Conservation (phyloP, 1,140 invertebrate species). For the Drosophila pectinifera region DNA sequence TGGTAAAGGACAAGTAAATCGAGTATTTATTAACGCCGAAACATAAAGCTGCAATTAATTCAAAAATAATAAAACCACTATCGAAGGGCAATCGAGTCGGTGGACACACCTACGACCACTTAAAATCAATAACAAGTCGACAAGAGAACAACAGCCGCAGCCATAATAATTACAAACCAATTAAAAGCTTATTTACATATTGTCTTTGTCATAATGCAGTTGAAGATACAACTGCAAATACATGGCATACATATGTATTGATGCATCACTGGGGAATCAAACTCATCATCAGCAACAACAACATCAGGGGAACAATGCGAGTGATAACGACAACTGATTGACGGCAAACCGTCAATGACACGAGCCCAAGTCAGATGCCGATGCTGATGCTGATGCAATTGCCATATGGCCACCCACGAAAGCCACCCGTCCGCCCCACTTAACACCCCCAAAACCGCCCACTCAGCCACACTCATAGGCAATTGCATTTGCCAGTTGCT, state of each 20-base stretch:
- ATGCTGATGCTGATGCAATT: slow-evolving; percentile 13
- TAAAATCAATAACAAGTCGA: slow-evolving; percentile 23
- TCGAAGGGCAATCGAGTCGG: slow-evolving; percentile 20
- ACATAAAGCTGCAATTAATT: slow-evolving; percentile 41
- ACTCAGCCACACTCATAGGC: slow-evolving; percentile 14
- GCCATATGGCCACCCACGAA: slow-evolving; percentile 29
- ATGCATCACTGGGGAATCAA: slow-evolving; percentile 24
- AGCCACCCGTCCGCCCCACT: not conserved
- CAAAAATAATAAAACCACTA: slow-evolving; percentile 65
- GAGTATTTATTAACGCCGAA: not conserved
- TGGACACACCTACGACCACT: slow-evolving; percentile 19
- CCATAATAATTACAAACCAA: slow-evolving; percentile 75
- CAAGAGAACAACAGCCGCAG: slow-evolving; percentile 44
- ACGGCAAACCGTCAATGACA: slow-evolving; percentile 67
- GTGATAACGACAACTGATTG: slow-evolving; percentile 60
- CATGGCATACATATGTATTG: slow-evolving; percentile 6
- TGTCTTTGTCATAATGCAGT: slow-evolving; percentile 49
- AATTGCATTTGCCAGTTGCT: slow-evolving; percentile 16
- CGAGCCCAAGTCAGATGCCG: slow-evolving; percentile 4
- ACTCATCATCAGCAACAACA: not conserved
- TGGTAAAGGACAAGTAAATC: slow-evolving; percentile 1
- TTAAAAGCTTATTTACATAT: slow-evolving; percentile 75
- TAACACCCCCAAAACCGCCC: not conserved
- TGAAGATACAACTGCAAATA: slow-evolving; percentile 17
- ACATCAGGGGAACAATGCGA: slow-evolving; percentile 2